phyloP scores from a whole-genome alignment of 2,888 invertebrate species.

The Capitulum mitella region DNA sequence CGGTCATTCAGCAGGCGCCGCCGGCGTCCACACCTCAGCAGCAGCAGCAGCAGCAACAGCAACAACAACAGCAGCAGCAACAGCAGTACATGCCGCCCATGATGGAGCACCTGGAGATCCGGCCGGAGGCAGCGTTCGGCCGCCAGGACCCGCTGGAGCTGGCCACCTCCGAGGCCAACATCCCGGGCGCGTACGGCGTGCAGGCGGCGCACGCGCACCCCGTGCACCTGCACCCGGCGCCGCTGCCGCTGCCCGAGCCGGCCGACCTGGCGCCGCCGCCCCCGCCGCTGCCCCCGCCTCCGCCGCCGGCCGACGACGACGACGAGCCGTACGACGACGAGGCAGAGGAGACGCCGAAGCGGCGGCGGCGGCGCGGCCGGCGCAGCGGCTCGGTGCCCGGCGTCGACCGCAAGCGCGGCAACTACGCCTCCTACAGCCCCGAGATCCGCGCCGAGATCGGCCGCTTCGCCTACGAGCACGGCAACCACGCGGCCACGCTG shows the following conservation, averaged over 20 bases:
- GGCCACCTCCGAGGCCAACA: conserved; percentile 29
- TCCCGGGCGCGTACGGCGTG: conserved; percentile 27
- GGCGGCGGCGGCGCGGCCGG: not conserved
- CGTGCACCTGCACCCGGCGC: no score
- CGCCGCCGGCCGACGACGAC: not conserved
- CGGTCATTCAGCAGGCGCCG: conserved; percentile 27
- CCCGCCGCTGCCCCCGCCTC: not conserved
- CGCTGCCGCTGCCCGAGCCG: not conserved
- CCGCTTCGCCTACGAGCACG: conserved; percentile 39
- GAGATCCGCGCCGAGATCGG: conserved; percentile 38
- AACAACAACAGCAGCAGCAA: conserved; percentile 29
- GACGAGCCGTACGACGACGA: not conserved
- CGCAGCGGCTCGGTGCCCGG: conserved; percentile 28
- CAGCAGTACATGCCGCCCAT: conserved; percentile 28
- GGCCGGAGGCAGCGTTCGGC: conserved; percentile 26
- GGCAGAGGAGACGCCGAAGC: conserved; percentile 25
- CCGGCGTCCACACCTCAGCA: conserved; percentile 27
- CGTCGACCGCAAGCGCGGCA: conserved; percentile 36
- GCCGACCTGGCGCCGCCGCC: not conserved
- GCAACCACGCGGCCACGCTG: conserved; percentile 38
- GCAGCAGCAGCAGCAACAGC: conserved; percentile 30
- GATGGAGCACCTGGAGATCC: conserved; percentile 26
- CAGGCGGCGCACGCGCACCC: not conserved
- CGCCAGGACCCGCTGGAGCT: conserved; percentile 30
- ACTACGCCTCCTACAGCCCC: conserved; percentile 39